phyloP scores from a whole-genome alignment of 2,113 vertebrate species.

The Burhinus bistriatus region DNA sequence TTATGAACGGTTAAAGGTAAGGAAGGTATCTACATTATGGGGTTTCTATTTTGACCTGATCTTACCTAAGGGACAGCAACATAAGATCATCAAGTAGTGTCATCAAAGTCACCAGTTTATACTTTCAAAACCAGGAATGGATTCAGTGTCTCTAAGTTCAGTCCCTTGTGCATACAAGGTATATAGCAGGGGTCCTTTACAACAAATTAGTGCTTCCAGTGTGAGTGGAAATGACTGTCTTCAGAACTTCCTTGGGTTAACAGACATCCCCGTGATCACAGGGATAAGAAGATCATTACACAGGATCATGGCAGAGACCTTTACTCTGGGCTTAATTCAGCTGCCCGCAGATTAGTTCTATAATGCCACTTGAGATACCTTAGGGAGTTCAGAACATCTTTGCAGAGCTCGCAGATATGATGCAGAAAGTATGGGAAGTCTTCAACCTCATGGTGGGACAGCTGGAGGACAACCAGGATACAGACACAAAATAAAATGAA shows the following conservation, averaged over 20 bases:
- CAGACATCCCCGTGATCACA: neutral
- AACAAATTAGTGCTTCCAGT: neutral
- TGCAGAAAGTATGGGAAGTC: neutral
- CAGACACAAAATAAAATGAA: neutral
- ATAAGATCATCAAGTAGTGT: no score
- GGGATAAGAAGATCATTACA: neutral
- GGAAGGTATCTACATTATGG: neutral
- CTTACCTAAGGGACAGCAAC: neutral
- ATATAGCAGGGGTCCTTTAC: neutral
- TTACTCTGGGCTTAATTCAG: neutral
- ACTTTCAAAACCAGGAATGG: neutral
- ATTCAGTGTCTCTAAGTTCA: neutral
- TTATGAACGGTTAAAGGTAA: neutral
- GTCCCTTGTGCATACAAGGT: accelerated
- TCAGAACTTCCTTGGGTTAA: neutral
- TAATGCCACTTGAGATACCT: neutral
- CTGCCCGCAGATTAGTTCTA: neutral
- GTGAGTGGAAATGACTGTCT: neutral
- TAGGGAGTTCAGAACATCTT: neutral
- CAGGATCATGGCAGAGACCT: neutral
- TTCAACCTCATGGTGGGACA: neutral
- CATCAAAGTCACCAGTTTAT: neutral
- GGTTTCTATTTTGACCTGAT: neutral
- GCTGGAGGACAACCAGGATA: neutral
- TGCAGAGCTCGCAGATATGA: neutral